Evolutionary conservation across 2,888 invertebrate species (phyloP).

Genomic region (Caenorhabditis panamensis): DNA sequence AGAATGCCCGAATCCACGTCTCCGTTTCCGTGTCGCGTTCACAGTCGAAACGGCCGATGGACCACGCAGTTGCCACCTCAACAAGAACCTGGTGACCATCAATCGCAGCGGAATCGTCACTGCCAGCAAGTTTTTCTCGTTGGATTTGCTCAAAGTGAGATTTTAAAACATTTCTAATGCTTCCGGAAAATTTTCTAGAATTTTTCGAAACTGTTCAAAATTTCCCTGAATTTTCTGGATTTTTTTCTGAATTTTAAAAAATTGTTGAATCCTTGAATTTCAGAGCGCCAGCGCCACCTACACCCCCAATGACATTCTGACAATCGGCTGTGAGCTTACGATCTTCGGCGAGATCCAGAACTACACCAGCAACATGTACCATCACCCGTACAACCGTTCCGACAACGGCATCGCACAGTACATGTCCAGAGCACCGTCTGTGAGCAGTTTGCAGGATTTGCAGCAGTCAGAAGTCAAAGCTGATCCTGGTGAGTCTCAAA

Average conservation of each 20-base stretch:
- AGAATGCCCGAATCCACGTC: constrained; percentile 68
- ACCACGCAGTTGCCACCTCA: constrained; percentile 71
- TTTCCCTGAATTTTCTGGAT: not conserved
- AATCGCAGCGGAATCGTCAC: constrained; percentile 76
- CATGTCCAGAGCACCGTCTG: not conserved
- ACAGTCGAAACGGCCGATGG: constrained; percentile 74
- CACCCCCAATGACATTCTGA: constrained; percentile 67
- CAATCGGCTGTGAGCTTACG: constrained; percentile 64
- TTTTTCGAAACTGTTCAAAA: too few species aligned
- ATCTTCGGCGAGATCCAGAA: constrained; percentile 68
- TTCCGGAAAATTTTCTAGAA: too few species aligned
- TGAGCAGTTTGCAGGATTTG: too few species aligned
- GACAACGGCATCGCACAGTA: not conserved
- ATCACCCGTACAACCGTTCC: constrained; percentile 28
- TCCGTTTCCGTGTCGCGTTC: constrained; percentile 74
- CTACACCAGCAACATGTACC: constrained; percentile 8
- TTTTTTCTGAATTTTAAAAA: not conserved
- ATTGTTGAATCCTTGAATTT: not conserved
- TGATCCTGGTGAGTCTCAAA: too few species aligned
- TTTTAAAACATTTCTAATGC: too few species aligned
- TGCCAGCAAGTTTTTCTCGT: constrained; percentile 73
- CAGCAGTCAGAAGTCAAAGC: too few species aligned
- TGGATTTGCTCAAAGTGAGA: constrained; percentile 67
- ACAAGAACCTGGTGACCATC: constrained; percentile 73
- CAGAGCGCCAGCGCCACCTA: constrained; percentile 50